phyloP scores from a whole-genome alignment of 1,140 invertebrate genomes.

The Caenorhabditis remanei region DNA sequence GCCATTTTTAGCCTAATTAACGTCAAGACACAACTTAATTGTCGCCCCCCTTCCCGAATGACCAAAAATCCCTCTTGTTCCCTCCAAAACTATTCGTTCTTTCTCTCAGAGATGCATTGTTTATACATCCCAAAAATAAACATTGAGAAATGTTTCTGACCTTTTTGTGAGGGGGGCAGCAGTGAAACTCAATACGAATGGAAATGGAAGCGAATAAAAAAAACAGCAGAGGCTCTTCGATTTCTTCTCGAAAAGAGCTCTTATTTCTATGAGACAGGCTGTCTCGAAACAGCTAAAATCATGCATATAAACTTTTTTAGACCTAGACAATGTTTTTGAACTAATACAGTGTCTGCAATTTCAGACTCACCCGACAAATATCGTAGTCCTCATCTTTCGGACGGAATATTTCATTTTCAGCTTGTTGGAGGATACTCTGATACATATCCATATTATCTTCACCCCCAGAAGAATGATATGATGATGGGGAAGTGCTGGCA shows the following conservation, averaged over 20 bases:
- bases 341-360: too few species aligned
- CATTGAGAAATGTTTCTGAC: not conserved
- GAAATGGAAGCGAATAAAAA: not conserved
- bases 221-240: not conserved
- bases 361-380: conserved; percentile 31
- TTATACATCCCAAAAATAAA: conserved; percentile 52
- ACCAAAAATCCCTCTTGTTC: not conserved
- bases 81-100: not conserved
- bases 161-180: not conserved
- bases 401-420: not conserved
- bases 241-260: not conserved
- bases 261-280: too few species aligned
- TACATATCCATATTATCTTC: conserved; percentile 19
- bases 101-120: not conserved
- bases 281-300: too few species aligned
- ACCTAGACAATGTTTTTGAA: too few species aligned
- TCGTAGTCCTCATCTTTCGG: conserved; percentile 21
- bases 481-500: conserved; percentile 32
- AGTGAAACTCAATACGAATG: conserved; percentile 12
- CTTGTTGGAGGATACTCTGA: conserved; percentile 7
- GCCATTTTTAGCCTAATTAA: too few species aligned
- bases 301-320: too few species aligned
- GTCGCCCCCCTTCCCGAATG: not conserved
- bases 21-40: too few species aligned
- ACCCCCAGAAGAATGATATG: conserved; percentile 44